Conservation (phyloP, 2,888 invertebrate genomes). For the Rhynchonema sp. region DNA sequence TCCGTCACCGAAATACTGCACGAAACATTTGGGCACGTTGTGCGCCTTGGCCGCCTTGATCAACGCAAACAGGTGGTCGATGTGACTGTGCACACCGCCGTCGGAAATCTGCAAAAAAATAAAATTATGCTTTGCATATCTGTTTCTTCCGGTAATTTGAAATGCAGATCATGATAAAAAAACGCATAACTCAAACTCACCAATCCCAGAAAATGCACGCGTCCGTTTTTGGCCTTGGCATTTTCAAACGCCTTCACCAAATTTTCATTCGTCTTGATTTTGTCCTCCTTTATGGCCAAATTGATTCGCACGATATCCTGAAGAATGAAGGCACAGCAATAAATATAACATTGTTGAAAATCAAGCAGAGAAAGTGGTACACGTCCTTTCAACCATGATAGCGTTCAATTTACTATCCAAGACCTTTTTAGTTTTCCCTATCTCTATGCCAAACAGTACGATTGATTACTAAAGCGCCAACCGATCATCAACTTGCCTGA, state of each 20-base stretch:
- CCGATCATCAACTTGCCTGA: conserved; percentile 20
- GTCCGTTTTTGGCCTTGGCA: conserved; percentile 28
- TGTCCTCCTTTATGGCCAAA: conserved; percentile 22
- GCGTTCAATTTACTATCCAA: too few species aligned
- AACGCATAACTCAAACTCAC: conserved; percentile 12
- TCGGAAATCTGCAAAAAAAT: conserved; percentile 11
- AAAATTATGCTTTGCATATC: too few species aligned
- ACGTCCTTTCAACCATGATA: too few species aligned
- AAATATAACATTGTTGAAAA: background rate
- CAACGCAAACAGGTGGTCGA: conserved; percentile 31
- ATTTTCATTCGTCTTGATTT: conserved; percentile 25
- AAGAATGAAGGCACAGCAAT: background rate
- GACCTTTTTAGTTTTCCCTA: too few species aligned
- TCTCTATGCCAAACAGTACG: too few species aligned
- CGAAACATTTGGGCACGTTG: conserved; percentile 29
- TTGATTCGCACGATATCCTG: conserved; percentile 34
- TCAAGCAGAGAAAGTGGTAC: too few species aligned
- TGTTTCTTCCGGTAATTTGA: too few species aligned
- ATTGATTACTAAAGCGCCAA: too few species aligned
- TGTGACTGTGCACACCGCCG: conserved; percentile 34
- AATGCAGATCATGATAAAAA: background rate
- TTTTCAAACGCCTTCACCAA: conserved; percentile 28
- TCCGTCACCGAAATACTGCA: conserved; percentile 33
- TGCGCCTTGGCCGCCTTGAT: conserved; percentile 30
- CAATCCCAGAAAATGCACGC: conserved; percentile 33